phyloP scores from a whole-genome alignment of 2,888 invertebrate genomes.

The Rhogogaster chlorosoma region DNA sequence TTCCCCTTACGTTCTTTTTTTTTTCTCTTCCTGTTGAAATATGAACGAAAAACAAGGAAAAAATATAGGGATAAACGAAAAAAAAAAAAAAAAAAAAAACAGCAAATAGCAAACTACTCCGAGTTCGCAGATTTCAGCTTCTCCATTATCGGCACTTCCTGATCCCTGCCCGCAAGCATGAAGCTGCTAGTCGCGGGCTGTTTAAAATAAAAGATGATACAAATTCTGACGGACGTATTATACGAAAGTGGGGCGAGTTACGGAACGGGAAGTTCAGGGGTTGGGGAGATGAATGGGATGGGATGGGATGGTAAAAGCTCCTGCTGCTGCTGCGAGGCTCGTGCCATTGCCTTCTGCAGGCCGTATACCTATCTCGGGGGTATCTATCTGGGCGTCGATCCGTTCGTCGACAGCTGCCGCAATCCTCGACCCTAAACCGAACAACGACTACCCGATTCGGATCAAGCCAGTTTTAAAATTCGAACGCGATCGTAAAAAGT shows the following conservation, averaged over 20 bases:
- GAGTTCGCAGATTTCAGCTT: background rate
- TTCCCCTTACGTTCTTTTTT: too few species aligned
- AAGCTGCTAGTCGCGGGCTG: background rate
- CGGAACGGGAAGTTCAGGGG: background rate
- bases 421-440: background rate
- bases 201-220: constrained; percentile 37
- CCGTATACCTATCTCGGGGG: constrained; percentile 28
- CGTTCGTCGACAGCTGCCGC: constrained; percentile 13
- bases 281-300: background rate
- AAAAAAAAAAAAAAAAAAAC: background rate
- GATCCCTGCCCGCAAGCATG: background rate
- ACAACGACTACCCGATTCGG: constrained; percentile 4
- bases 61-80: background rate
- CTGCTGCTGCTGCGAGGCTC: constrained; percentile 29
- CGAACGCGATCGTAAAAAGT: constrained; percentile 13
- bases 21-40: background rate
- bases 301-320: constrained; percentile 5
- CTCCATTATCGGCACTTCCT: constrained; percentile 10
- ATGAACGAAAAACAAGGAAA: background rate
- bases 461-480: constrained; percentile 24
- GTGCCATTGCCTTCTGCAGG: constrained; percentile 38
- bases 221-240: constrained; percentile 35
- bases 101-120: background rate
- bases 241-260: background rate
- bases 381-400: constrained; percentile 40